Conservation (phyloP, 2,888 invertebrate species). For the Limnephilus rhombicus region DNA sequence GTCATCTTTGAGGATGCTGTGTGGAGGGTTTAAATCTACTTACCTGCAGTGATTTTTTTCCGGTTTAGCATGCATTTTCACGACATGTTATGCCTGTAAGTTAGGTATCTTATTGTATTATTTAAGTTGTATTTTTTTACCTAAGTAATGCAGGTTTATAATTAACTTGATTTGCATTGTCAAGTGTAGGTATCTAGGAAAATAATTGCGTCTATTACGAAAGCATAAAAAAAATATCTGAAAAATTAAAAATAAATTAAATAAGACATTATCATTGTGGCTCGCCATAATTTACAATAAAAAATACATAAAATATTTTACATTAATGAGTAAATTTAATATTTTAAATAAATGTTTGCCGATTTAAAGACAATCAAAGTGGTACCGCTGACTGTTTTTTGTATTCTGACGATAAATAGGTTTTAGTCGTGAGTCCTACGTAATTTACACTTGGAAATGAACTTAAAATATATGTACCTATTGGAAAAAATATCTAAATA, state of each 20-base stretch:
- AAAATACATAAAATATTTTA: too few relatives aligned
- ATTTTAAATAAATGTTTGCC: background rate
- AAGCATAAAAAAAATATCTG: too few relatives aligned
- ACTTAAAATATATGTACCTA: background rate
- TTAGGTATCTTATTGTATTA: background rate
- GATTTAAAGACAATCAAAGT: background rate
- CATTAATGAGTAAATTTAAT: background rate
- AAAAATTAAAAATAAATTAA: too few relatives aligned
- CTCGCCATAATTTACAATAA: too few relatives aligned
- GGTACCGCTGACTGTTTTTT: background rate
- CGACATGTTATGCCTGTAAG: background rate
- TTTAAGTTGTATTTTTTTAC: background rate
- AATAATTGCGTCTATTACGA: too few relatives aligned
- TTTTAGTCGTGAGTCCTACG: background rate
- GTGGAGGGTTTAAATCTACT: too few relatives aligned
- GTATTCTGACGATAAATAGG: background rate
- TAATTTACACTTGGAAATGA: background rate
- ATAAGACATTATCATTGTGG: too few relatives aligned
- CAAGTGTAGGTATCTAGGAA: too few relatives aligned
- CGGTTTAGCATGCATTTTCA: too few relatives aligned
- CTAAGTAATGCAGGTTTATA: background rate
- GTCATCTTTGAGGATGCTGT: too few relatives aligned
- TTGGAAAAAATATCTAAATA: background rate
- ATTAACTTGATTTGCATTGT: too few relatives aligned
- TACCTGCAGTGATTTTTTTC: background rate